phyloP scores from a whole-genome alignment of 2,888 invertebrate species.

The Argyra leucocephala region DNA sequence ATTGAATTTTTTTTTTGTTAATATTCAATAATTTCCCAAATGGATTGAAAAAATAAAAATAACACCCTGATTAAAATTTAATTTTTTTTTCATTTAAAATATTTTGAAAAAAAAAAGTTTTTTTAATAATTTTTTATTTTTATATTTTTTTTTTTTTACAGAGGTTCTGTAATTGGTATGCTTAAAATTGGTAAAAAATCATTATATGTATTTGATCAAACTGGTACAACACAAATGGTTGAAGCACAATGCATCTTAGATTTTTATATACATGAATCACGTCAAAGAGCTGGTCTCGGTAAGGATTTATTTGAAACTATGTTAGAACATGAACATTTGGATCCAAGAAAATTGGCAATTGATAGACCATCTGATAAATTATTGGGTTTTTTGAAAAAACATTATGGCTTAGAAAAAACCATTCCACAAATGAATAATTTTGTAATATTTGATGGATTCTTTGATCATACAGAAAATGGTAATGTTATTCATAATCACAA shows the following conservation, averaged over 20 bases:
- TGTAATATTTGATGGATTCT: constrained; percentile 76
- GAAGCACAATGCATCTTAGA: constrained; percentile 83
- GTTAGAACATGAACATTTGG: constrained; percentile 61
- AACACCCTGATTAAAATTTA: no score
- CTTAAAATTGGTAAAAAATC: constrained; percentile 85
- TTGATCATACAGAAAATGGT: constrained; percentile 37
- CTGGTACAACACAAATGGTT: constrained; percentile 62
- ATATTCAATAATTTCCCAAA: no score
- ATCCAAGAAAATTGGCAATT: constrained; percentile 70
- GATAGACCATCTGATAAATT: constrained; percentile 89
- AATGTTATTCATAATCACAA: constrained; percentile 22
- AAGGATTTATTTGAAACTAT: constrained; percentile 77
- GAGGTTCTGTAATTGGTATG: constrained; percentile 70
- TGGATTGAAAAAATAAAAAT: no score
- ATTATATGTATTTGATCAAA: constrained; percentile 71
- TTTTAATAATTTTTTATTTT: constrained; percentile 11
- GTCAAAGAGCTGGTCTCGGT: constrained; percentile 79
- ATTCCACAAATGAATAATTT: constrained; percentile 82
- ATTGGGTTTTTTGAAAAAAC: constrained; percentile 71
- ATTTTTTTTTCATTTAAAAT: neutral
- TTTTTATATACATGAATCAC: constrained; percentile 78
- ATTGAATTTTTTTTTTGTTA: no score
- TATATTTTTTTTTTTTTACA: no score
- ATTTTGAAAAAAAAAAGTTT: constrained; percentile 12
- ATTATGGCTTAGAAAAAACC: constrained; percentile 57